These are phyloP conservation scores for Parnassius glacialis DNA, from an alignment of 2,888 invertebrate genomes.

Conservation along the genomic window DNA sequence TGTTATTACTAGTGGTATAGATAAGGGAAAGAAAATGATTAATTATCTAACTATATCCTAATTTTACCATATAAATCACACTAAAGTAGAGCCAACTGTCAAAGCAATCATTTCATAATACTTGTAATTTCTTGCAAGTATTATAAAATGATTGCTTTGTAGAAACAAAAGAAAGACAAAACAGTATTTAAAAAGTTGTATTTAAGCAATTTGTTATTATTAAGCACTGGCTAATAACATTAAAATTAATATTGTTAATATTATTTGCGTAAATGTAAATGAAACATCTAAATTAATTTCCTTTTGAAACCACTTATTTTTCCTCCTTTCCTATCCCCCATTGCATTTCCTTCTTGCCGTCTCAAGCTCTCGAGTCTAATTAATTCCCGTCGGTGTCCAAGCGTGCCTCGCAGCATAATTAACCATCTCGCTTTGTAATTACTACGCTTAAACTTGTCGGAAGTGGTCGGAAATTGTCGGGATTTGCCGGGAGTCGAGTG, in stretches of 20 bases:
- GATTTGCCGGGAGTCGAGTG: conserved; percentile 65
- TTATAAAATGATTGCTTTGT: too few species aligned
- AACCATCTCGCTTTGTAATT: conserved; percentile 79
- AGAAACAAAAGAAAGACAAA: too few species aligned
- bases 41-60: too few species aligned
- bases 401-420: conserved; percentile 67
- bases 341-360: conserved; percentile 37
- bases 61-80: too few species aligned
- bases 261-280: conserved; percentile 5
- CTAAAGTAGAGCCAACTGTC: too few species aligned
- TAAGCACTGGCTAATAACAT: too few species aligned
- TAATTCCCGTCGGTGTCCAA: conserved; percentile 65
- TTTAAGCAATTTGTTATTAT: too few species aligned
- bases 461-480: conserved; percentile 61
- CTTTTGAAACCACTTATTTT: conserved; percentile 29
- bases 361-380: conserved; percentile 49
- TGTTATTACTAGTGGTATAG: too few species aligned
- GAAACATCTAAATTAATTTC: conserved; percentile 41
- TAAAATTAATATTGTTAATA: neutral
- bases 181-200: too few species aligned
- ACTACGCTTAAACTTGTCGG: conserved; percentile 56
- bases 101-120: too few species aligned
- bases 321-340: conserved; percentile 41
- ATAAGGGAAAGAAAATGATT: too few species aligned
- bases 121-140: too few species aligned